phyloP scores from a whole-genome alignment of 1,140 invertebrate genomes.

The Zaprionus taronus region DNA sequence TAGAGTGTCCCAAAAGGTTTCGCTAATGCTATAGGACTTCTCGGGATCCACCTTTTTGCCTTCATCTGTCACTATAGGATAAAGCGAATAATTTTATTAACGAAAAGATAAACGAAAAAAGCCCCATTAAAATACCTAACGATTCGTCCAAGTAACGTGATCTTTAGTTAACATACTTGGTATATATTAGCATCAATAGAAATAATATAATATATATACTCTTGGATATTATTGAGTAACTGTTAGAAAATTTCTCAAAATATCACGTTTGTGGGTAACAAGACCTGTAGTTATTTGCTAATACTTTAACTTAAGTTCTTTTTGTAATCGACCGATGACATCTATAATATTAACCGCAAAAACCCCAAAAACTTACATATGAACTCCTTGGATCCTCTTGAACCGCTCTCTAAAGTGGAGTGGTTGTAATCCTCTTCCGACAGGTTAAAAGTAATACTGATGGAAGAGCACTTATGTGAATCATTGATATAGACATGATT shows the following conservation, averaged over 20 bases:
- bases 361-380: conserved; percentile 63
- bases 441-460: conserved; percentile 68
- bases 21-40: conserved; percentile 36
- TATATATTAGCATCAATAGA: too few relatives aligned
- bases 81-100: background rate
- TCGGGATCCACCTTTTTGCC: conserved; percentile 69
- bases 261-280: background rate
- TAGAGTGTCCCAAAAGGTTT: conserved; percentile 53
- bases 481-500: conserved; percentile 82
- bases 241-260: background rate
- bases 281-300: background rate
- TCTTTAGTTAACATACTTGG: too few relatives aligned
- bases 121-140: background rate
- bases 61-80: conserved; percentile 65
- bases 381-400: conserved; percentile 76
- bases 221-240: background rate
- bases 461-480: conserved; percentile 77
- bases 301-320: background rate
- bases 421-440: conserved; percentile 51
- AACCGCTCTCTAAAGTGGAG: conserved; percentile 37
- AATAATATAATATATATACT: background rate
- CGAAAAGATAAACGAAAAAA: too few relatives aligned
- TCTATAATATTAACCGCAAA: background rate
- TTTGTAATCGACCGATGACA: background rate
- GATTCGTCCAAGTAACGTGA: background rate